phyloP scores from a whole-genome alignment of 2,888 invertebrate genomes.

The Sarcophaga carnaria region DNA sequence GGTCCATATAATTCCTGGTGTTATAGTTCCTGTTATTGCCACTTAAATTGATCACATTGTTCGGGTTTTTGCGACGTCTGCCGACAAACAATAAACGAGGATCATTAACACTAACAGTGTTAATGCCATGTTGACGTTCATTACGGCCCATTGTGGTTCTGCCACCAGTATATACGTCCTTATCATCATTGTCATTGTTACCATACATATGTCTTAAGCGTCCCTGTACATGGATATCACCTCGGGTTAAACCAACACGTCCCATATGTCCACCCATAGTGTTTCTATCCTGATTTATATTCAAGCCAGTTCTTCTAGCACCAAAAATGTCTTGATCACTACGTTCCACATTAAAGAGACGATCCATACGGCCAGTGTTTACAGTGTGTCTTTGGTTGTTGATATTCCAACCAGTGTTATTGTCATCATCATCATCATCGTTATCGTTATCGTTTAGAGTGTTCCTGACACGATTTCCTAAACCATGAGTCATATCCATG shows the following conservation, averaged over 20 bases:
- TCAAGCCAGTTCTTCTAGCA: neutral
- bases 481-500: neutral
- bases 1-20: neutral
- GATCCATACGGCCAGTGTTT: neutral
- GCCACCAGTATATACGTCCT: neutral
- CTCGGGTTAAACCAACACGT: neutral
- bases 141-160: neutral
- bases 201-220: neutral
- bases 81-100: conserved; percentile 45
- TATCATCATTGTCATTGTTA: neutral
- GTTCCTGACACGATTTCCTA: neutral
- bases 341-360: neutral
- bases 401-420: neutral
- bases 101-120: conserved; percentile 45
- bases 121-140: conserved; percentile 16
- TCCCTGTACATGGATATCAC: neutral
- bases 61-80: conserved; percentile 47
- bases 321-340: neutral
- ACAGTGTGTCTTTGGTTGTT: neutral
- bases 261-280: neutral
- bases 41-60: conserved; percentile 10
- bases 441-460: too few species aligned
- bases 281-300: neutral
- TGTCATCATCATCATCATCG: neutral
- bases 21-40: too few species aligned